Evolutionary conservation across 2,888 invertebrate species (phyloP), one percentile per base, ranked within the genome.

Genomic region (Asteroscopus sphinx): DNA sequence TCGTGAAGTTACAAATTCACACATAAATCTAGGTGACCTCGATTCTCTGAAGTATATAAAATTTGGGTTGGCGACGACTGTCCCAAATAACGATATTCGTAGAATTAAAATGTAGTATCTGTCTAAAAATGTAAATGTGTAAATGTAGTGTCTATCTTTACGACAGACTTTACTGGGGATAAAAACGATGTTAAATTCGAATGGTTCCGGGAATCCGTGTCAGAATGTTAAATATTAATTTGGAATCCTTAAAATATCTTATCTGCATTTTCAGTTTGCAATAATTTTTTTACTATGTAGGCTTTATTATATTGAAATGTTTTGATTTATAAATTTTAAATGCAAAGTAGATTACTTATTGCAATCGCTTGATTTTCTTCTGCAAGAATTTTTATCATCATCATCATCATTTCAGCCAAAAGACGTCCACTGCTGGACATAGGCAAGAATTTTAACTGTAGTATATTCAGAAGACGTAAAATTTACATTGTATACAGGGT

Each of bases 1-100:
- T 48, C 53, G 25, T 54, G 36, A 39, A 8, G 30, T 49, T 36
- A 58, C 44, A n/a, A 63, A 49, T 60, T 58, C 60, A 46, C 35
- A 36, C 33, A 59, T 53, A 63, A 77, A 85, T 86, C 86, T 79
- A 83, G 84, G 65, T 81, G 83, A 75, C 84, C 77, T 56, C 79
- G 83, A 73, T 76, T 62, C 61, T 32, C 16, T 56, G 55, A 42
- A 66, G 71, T 65, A 65, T 53, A 65, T 66, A 65, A 68, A 67
- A 62, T 62, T 56, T 52, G 39, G 62, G 54, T 62, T 72, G 62
- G 51, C 54, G 45, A 56, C 66, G 62, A 40, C 57, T 36, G 39
- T 56, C 15, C 25, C 16, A 42, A 60, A 55, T 69, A 53, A 57
- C 32, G 51, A 64, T 57, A 72, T 62, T 42, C 67, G 41, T 45